These are phyloP conservation scores for Malacoctenus gilli DNA, from an alignment of 2,797 vertebrate genomes.

Conservation along the genomic window DNA sequence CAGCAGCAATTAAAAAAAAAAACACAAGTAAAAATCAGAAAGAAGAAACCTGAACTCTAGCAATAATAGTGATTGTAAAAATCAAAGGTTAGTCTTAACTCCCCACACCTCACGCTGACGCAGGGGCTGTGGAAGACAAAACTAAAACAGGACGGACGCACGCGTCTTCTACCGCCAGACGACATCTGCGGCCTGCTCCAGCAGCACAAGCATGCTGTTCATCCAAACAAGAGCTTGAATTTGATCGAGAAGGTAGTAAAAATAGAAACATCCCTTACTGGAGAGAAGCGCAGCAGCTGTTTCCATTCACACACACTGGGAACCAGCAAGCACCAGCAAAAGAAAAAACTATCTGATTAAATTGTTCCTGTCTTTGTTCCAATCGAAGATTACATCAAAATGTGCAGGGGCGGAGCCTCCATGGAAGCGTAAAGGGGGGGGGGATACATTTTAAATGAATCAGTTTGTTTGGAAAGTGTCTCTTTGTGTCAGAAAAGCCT, in stretches of 20 bases:
- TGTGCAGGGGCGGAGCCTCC: no score
- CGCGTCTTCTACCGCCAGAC: no score
- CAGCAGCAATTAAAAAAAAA: conserved; percentile 68
- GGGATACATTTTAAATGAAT: no score
- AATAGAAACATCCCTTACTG: conserved; percentile 47
- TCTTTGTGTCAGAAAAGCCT: no score
- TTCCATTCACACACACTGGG: conserved; percentile 18
- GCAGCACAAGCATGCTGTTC: conserved; percentile 78
- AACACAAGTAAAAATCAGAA: conserved; percentile 35
- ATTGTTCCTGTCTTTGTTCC: no score
- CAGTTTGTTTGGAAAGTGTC: no score
- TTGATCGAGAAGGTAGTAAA: conserved; percentile 70
- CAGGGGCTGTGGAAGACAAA: conserved; percentile 63
- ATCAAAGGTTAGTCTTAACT: conserved; percentile 39
- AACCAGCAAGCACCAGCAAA: conserved; percentile 21
- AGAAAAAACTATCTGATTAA: no score
- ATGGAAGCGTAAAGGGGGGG: no score
- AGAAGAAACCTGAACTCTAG: conserved; percentile 46
- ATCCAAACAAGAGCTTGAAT: conserved; percentile 75
- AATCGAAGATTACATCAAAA: no score
- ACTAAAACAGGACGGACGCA: conserved; percentile 27
- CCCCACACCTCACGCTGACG: conserved; percentile 10
- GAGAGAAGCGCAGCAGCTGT: conserved; percentile 22
- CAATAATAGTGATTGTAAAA: conserved; percentile 46
- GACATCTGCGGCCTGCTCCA: conserved; percentile 71